Percentiles rank a stretch among this genome's conserved stretches.
Conservation (phyloP, 2,113 vertebrate species). For the Lethenteron camtschaticum region DNA sequence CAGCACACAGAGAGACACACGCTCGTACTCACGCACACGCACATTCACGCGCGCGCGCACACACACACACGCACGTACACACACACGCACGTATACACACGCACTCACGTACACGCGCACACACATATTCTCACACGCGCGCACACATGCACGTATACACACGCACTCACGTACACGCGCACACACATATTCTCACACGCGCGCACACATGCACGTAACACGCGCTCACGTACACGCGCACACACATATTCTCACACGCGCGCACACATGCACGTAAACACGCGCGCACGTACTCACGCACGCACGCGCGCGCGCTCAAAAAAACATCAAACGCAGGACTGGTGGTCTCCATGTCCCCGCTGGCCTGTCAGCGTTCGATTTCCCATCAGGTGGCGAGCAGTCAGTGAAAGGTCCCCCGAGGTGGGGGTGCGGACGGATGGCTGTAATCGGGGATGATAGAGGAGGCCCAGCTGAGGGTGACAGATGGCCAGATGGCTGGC, state of each 20-base stretch:
- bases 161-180: neutral
- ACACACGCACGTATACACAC: neutral
- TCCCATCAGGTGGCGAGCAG: too few species aligned
- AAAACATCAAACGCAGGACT: too few species aligned
- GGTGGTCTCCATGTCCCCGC: too few species aligned
- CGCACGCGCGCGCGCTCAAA: too few species aligned
- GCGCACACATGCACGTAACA: neutral
- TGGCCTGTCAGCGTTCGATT: too few species aligned
- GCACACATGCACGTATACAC: neutral
- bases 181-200: neutral
- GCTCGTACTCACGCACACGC: neutral
- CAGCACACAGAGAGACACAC: neutral
- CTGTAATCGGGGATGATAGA: neutral
- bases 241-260: neutral
- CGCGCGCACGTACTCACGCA: neutral
- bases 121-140: neutral
- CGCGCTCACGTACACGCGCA: neutral
- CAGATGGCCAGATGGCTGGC: slow-evolving; percentile 5
- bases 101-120: neutral
- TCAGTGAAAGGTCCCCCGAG: neutral
- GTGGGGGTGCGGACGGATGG: neutral
- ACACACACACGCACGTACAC: neutral
- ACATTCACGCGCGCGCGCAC: neutral
- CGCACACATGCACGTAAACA: neutral
- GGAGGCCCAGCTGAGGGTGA: neutral